phyloP scores from a whole-genome alignment of 2,888 invertebrate species.

The Sesia bembeciformis region DNA sequence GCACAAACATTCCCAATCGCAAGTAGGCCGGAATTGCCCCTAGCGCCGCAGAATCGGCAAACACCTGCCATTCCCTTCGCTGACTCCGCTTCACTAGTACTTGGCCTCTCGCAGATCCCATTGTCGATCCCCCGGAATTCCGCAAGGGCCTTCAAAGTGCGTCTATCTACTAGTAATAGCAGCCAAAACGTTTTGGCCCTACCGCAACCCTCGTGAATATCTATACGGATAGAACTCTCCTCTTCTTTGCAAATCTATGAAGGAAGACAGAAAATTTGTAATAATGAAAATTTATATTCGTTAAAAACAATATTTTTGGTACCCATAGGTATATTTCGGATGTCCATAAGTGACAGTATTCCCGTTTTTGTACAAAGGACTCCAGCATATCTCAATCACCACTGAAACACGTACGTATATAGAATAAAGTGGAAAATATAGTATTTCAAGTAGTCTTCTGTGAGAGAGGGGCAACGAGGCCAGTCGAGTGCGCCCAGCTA shows the following conservation, averaged over 20 bases:
- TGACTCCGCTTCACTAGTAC: slow-evolving; percentile 15
- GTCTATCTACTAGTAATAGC: slow-evolving; percentile 92
- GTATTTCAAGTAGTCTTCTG: too few species aligned
- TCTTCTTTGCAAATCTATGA: slow-evolving; percentile 92
- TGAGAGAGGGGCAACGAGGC: too few species aligned
- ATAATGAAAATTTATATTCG: background rate
- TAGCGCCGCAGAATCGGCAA: slow-evolving; percentile 93
- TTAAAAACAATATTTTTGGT: background rate
- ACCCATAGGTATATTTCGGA: too few species aligned
- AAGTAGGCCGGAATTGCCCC: slow-evolving; percentile 86
- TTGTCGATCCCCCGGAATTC: slow-evolving; percentile 85
- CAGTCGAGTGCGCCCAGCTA: too few species aligned
- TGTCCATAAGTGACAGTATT: too few species aligned
- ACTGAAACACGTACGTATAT: too few species aligned
- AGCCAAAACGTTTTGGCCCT: slow-evolving; percentile 97
- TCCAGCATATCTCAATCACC: too few species aligned
- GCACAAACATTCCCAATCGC: slow-evolving; percentile 96
- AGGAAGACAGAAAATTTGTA: background rate
- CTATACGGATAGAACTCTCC: slow-evolving; percentile 95
- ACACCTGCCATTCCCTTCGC: slow-evolving; percentile 75
- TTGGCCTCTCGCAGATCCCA: slow-evolving; percentile 17
- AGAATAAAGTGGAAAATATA: too few species aligned
- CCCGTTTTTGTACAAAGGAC: too few species aligned
- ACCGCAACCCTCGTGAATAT: slow-evolving; percentile 97
- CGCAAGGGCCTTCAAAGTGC: slow-evolving; percentile 90